Percentiles rank a stretch among this genome's conserved stretches.
These are phyloP conservation scores for Halocaridina rubra DNA, from an alignment of 2,888 invertebrate species.

Conservation along the genomic window DNA sequence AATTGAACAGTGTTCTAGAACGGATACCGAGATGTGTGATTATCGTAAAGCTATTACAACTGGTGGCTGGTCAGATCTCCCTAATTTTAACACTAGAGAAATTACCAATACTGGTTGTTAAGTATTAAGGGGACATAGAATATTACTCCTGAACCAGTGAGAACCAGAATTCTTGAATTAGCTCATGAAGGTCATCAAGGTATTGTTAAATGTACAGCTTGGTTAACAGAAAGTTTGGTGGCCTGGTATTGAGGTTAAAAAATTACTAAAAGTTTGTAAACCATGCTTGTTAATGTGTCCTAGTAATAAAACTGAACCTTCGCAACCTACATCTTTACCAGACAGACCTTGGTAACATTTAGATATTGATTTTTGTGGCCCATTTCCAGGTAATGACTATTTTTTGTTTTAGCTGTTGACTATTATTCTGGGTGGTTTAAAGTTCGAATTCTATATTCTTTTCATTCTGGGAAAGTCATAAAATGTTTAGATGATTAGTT, in stretches of 20 bases:
- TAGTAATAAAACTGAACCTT: too few species aligned
- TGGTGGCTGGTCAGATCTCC: neutral
- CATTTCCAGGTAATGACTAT: too few species aligned
- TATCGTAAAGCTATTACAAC: neutral
- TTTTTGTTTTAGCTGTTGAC: too few species aligned
- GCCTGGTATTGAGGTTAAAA: neutral
- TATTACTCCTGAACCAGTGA: too few species aligned
- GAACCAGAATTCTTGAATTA: neutral
- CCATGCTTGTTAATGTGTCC: neutral
- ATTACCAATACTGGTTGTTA: neutral
- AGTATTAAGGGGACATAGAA: neutral
- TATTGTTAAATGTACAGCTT: neutral
- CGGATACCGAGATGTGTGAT: too few species aligned
- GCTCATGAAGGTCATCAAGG: neutral
- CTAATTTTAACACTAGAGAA: neutral
- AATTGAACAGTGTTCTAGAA: neutral
- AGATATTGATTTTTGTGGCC: too few species aligned
- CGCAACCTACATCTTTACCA: too few species aligned
- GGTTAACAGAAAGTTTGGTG: neutral
- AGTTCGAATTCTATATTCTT: too few species aligned
- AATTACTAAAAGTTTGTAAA: neutral
- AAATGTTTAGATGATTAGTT: too few species aligned
- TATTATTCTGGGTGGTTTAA: too few species aligned
- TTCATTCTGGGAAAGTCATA: too few species aligned
- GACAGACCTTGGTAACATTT: too few species aligned